phyloP scores from a whole-genome alignment of 2,797 vertebrate species.

The Emys orbicularis region DNA sequence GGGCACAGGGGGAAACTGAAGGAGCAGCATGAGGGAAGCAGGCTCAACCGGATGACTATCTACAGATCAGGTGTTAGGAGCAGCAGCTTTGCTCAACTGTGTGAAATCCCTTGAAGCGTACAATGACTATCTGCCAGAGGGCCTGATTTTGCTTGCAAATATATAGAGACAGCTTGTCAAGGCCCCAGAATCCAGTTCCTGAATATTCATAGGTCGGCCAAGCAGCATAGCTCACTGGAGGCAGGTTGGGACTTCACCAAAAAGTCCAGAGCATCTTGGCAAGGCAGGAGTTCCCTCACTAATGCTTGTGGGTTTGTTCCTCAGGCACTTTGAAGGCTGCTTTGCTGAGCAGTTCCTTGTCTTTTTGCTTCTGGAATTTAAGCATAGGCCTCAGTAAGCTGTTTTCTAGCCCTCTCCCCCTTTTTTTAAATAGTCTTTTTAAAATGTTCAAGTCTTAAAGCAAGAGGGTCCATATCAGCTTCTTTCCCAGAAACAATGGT shows the following conservation, averaged over 20 bases:
- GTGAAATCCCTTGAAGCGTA: slow-evolving; percentile 18
- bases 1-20: not conserved
- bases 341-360: not conserved
- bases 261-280: not conserved
- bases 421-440: not conserved
- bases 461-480: not conserved
- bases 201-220: not conserved
- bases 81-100: not conserved
- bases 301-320: not conserved
- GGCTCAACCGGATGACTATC: slow-evolving; percentile 15
- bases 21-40: slow-evolving; percentile 30
- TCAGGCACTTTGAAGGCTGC: not conserved
- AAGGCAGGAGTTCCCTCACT: not conserved
- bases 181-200: slow-evolving; percentile 4
- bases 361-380: not conserved
- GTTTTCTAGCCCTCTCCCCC: not conserved
- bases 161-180: slow-evolving; percentile 12
- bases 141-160: slow-evolving; percentile 32
- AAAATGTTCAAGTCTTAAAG: slow-evolving; percentile 3
- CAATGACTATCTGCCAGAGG: not conserved
- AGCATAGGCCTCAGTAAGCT: not conserved
- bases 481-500: not conserved
- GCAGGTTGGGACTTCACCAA: not conserved
- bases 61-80: slow-evolving; percentile 33
- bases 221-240: not conserved